Evolutionary conservation across 2,113 vertebrate genomes (phyloP).

Genomic region (Tyrannus savana): DNA sequence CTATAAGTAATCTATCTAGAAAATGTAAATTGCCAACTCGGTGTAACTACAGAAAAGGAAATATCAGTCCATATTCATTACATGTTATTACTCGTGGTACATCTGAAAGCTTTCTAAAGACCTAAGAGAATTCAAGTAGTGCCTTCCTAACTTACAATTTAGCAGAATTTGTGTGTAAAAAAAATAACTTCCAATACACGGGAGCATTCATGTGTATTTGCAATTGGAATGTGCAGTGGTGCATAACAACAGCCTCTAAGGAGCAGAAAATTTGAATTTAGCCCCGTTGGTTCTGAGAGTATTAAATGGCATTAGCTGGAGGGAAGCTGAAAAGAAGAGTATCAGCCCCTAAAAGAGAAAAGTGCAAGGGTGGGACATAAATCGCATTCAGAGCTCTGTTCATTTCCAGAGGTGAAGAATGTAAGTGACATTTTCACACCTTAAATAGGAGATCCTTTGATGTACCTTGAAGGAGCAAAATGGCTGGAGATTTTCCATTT

Average conservation of each 20-base stretch:
- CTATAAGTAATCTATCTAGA: slow-evolving; percentile 51
- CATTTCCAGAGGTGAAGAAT: slow-evolving; percentile 5
- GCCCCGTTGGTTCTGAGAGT: slow-evolving; percentile 23
- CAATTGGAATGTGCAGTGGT: neutral
- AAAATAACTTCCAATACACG: slow-evolving; percentile 55
- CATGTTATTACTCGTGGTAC: slow-evolving; percentile 24
- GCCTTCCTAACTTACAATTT: slow-evolving; percentile 57
- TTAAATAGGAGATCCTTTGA: neutral
- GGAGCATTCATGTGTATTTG: slow-evolving; percentile 41
- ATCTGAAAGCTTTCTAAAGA: slow-evolving; percentile 70
- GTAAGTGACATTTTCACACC: neutral
- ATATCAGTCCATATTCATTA: slow-evolving; percentile 54
- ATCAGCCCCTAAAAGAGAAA: neutral
- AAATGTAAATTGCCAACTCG: slow-evolving; percentile 48
- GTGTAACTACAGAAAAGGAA: slow-evolving; percentile 47
- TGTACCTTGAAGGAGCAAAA: slow-evolving; percentile 21
- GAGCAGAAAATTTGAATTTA: slow-evolving; percentile 52
- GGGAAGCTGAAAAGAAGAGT: neutral
- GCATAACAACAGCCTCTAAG: slow-evolving; percentile 30
- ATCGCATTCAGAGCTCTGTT: neutral
- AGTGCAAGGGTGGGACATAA: neutral
- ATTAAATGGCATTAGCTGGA: slow-evolving; percentile 41
- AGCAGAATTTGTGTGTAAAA: slow-evolving; percentile 52
- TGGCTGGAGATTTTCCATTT: slow-evolving; percentile 4
- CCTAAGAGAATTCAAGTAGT: slow-evolving; percentile 57